A percentile compares a stretch with the other conserved stretches of the same genome.
phyloP scores from a whole-genome alignment of 1,140 invertebrate genomes.

The Sogatella furcifera region DNA sequence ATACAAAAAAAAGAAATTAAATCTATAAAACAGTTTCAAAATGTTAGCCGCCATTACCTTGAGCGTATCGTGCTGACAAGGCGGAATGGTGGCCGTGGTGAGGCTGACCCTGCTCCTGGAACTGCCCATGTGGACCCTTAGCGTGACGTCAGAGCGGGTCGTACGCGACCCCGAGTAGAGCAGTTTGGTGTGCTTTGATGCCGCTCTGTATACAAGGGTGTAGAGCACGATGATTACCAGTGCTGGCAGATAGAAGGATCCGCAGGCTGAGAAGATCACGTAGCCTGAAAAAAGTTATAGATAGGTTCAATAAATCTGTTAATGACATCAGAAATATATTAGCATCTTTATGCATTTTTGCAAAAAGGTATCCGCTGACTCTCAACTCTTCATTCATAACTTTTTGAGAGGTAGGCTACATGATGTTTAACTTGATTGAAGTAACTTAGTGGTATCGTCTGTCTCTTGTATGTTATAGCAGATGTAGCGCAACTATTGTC shows the following conservation, averaged over 20 bases:
- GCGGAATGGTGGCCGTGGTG: not conserved
- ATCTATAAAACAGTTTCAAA: too few species aligned
- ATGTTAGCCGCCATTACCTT: not conserved
- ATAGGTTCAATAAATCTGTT: too few species aligned
- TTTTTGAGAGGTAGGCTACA: too few species aligned
- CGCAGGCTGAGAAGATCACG: constrained; percentile 60
- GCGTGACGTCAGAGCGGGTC: constrained; percentile 37
- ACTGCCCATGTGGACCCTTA: constrained; percentile 44
- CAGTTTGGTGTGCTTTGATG: constrained; percentile 43
- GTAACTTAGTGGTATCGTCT: too few species aligned
- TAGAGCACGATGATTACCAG: constrained; percentile 59
- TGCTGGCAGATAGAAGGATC: constrained; percentile 65
- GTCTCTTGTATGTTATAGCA: too few species aligned
- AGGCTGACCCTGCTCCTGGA: constrained; percentile 10
- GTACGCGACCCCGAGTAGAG: constrained; percentile 37
- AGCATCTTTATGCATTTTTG: too few species aligned
- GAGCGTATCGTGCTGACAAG: not conserved
- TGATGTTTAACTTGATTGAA: too few species aligned
- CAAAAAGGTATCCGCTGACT: too few species aligned
- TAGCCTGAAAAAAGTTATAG: constrained; percentile 37
- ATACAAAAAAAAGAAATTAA: too few species aligned
- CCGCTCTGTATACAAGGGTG: constrained; percentile 54
- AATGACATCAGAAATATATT: too few species aligned
- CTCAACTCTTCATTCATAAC: too few species aligned
- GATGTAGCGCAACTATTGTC: too few species aligned